Evolutionary conservation across 2,797 vertebrate genomes (phyloP), one percentile per base, ranked within the genome.

Genomic region (Percopsis omiscomaycus): DNA sequence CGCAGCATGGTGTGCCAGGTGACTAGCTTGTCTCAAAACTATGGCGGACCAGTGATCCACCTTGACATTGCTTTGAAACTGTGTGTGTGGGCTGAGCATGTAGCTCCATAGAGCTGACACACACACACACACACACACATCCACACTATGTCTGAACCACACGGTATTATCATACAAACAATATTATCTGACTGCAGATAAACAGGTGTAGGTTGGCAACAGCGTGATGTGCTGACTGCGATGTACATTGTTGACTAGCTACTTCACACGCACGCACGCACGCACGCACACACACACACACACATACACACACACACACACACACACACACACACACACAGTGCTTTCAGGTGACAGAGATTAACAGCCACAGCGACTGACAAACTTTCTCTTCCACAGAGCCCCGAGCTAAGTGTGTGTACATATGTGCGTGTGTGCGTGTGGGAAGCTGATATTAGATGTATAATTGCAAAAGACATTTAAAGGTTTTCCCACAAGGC

Each of bases 401-500:
- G 78, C 79, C 73, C 67, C 44, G 1, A 16, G 72, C 69, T 61
- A 30, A 27, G 63, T 52, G 51, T 68, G 68, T 16, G 37, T 66
- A 22, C 22, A 22, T 22, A 22, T 22, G 64, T 51, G 65, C 68
- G 60, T 46, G 60, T 37, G 59, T 59, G 32, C 53, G 37, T 58
- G 69, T 71, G 64, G 58, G 50, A 74, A 71, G 75, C 91, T 94
- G 93, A 96, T 97, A 97, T 96, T 96, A 96, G 94, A 95, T 92
- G 94, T 95, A 95, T 96, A 98, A 97, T 97, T 97, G 95, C 22
- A 91, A 82, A 93, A 89, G 91, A 90, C 90, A 89, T 97, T 98
- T 96, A 96, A 97, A 97, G 94, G 93, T 94, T 95, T 96, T 94
- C 93, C 95, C 95, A 96, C 89, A 94, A 96, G 96, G 95, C 93